Conservation (phyloP, 2,797 vertebrate genomes). For the Tinamus major region DNA sequence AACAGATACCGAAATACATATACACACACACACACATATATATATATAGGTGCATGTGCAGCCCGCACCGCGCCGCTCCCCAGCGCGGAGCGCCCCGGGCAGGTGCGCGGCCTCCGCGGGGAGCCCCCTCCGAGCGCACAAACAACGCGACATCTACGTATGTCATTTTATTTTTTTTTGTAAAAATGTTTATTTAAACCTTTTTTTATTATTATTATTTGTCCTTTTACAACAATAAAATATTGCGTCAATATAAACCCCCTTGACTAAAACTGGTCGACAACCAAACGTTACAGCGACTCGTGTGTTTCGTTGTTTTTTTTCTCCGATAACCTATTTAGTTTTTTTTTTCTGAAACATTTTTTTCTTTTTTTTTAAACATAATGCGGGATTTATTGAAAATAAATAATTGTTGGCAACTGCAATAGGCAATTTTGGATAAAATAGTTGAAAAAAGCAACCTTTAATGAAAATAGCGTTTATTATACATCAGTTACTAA, state of each 20-base stretch:
- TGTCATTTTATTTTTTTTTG: conserved; percentile 56
- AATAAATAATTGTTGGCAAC: conserved; percentile 97
- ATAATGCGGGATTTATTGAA: conserved; percentile 97
- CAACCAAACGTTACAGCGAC: conserved; percentile 86
- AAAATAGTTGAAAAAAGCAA: conserved; percentile 96
- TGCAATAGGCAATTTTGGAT: conserved; percentile 94
- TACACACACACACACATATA: too few species aligned
- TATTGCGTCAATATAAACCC: conserved; percentile 82
- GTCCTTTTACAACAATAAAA: conserved; percentile 85
- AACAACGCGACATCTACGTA: neutral
- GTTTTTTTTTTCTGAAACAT: conserved; percentile 63
- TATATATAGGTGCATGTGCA: too few species aligned
- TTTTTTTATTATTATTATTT: conserved; percentile 40
- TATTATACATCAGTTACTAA: conserved; percentile 96
- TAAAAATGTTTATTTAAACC: conserved; percentile 85
- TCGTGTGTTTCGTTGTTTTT: conserved; percentile 63
- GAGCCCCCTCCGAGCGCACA: neutral
- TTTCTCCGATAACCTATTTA: conserved; percentile 82
- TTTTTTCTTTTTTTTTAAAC: conserved; percentile 78
- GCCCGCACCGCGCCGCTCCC: too few species aligned
- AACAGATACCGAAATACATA: too few species aligned
- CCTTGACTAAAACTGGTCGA: conserved; percentile 82
- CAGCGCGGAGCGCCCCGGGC: too few species aligned
- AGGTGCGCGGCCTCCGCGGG: too few species aligned
- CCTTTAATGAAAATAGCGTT: conserved; percentile 96